Percentiles rank a stretch among this genome's conserved stretches.
Conservation (phyloP, 2,113 vertebrate species). For the Hymenochirus boettgeri region DNA sequence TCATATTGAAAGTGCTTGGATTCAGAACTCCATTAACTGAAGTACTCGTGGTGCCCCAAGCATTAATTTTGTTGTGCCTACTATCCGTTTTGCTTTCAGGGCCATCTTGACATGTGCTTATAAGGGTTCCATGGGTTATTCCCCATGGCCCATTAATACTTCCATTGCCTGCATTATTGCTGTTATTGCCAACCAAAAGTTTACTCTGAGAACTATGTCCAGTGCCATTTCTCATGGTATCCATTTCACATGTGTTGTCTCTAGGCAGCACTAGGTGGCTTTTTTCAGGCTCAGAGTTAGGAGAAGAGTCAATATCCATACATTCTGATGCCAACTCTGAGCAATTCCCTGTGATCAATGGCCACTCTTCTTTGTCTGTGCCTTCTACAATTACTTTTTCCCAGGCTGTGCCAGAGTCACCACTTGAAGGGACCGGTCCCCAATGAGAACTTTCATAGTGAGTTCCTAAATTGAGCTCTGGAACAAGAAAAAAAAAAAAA, state of each 20-base stretch:
- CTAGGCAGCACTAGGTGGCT: conserved; percentile 78
- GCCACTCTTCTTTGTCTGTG: conserved; percentile 80
- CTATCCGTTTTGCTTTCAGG: conserved; percentile 72
- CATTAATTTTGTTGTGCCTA: conserved; percentile 72
- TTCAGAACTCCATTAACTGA: conserved; percentile 86
- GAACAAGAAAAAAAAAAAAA: conserved; percentile 42
- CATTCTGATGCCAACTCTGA: conserved; percentile 89
- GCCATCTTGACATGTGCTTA: conserved; percentile 84
- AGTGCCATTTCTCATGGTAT: conserved; percentile 75
- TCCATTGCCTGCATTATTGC: conserved; percentile 88
- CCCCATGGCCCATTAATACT: conserved; percentile 74
- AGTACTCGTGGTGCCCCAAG: conserved; percentile 79
- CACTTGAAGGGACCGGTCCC: conserved; percentile 84
- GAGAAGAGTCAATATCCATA: conserved; percentile 89
- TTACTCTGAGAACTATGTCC: conserved; percentile 73
- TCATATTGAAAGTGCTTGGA: conserved; percentile 93
- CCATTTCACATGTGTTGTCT: conserved; percentile 69
- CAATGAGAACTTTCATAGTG: conserved; percentile 93
- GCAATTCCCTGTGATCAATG: conserved; percentile 78
- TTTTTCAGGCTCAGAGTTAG: conserved; percentile 82
- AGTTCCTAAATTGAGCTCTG: conserved; percentile 87
- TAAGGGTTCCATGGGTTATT: conserved; percentile 65
- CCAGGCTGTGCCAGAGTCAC: conserved; percentile 87
- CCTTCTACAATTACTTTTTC: conserved; percentile 86
- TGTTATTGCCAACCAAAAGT: conserved; percentile 76